Conservation (phyloP, 2,888 invertebrate species). For the Lithophane ornitopus region DNA sequence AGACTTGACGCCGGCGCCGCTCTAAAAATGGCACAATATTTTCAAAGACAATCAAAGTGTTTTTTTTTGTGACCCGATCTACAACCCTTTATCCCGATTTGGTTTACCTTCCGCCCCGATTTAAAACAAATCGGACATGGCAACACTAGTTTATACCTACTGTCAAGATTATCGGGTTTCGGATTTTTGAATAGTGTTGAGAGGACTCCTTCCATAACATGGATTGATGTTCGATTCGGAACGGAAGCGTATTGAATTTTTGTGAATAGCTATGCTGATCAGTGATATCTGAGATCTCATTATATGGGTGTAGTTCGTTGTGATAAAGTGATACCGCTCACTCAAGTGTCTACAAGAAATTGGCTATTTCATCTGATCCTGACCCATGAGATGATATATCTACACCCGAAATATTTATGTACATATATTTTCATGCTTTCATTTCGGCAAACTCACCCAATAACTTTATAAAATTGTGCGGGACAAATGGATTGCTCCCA, state of each 20-base stretch:
- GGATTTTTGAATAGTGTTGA: background rate
- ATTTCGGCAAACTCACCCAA: slow-evolving; percentile 22
- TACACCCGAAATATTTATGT: background rate
- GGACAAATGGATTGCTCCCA: slow-evolving; percentile 37
- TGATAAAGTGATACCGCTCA: slow-evolving; percentile 7
- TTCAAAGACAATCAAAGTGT: no score
- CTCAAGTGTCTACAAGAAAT: background rate
- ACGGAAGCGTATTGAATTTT: background rate
- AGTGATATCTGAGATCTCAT: background rate
- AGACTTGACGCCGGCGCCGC: no score
- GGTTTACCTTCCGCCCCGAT: no score
- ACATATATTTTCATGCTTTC: slow-evolving; percentile 9
- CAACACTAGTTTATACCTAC: no score
- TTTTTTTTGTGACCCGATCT: no score
- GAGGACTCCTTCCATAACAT: background rate
- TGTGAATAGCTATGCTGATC: background rate
- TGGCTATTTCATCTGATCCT: background rate
- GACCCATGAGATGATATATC: background rate
- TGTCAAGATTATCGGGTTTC: background rate
- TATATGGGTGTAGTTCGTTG: background rate
- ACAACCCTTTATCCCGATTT: no score
- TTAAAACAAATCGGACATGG: no score
- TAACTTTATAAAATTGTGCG: slow-evolving; percentile 21
- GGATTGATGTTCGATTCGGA: background rate
- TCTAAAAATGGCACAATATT: no score